A percentile compares a stretch with the other conserved stretches of the same genome.
phyloP scores from a whole-genome alignment of 2,888 invertebrate genomes.

The Pandemis cinnamomeana region DNA sequence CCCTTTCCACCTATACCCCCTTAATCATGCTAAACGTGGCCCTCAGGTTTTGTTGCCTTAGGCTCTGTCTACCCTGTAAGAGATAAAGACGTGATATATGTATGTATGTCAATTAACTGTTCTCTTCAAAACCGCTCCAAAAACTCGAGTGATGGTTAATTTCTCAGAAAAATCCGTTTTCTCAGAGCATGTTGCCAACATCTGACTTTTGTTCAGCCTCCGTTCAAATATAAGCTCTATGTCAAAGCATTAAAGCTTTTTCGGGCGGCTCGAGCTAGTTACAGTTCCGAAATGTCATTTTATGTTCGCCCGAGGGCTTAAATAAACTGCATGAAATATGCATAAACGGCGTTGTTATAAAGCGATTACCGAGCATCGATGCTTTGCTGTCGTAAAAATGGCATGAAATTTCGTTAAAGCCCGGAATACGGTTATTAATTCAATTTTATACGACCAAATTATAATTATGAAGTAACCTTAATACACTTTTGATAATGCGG shows the following conservation, averaged over 20 bases:
- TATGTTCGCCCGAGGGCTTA: conserved; percentile 41
- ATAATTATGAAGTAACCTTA: conserved; percentile 42
- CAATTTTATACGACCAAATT: conserved; percentile 39
- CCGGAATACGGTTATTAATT: conserved; percentile 27
- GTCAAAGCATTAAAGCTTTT: conserved; percentile 6
- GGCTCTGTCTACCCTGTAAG: too few relatives aligned
- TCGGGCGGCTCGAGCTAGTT: background rate
- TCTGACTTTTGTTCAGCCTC: background rate
- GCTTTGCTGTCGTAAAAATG: conserved; percentile 49
- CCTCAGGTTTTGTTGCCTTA: too few relatives aligned
- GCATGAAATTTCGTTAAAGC: conserved; percentile 49
- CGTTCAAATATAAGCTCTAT: conserved; percentile 1
- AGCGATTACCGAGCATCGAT: conserved; percentile 56
- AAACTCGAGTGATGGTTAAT: background rate
- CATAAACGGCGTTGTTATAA: conserved; percentile 61
- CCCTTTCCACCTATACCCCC: too few relatives aligned
- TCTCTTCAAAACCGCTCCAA: background rate
- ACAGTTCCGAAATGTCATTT: conserved; percentile 26
- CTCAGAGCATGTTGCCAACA: conserved; percentile 20
- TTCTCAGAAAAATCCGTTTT: conserved; percentile 28
- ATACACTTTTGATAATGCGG: background rate
- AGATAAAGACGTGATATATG: too few relatives aligned
- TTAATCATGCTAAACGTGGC: too few relatives aligned
- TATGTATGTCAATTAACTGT: too few relatives aligned
- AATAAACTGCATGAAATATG: conserved; percentile 53